Percentiles rank a stretch among this genome's conserved stretches.
These are phyloP conservation scores for Chlorocebus sabaeus DNA, from an alignment of 2,113 vertebrate genomes.

Conservation along the genomic window DNA sequence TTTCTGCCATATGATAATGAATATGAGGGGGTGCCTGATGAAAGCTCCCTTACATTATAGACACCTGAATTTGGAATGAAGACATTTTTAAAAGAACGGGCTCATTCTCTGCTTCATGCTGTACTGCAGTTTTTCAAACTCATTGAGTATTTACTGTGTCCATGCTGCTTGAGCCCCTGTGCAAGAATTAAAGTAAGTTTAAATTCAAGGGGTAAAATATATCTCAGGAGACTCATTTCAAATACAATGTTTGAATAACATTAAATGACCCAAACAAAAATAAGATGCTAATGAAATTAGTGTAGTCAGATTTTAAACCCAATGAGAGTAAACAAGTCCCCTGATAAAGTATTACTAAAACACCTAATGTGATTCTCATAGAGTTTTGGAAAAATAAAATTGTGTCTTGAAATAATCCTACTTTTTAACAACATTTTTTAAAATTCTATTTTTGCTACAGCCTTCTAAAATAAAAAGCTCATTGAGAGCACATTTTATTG, in stretches of 20 bases:
- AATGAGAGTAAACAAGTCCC: conserved; percentile 44
- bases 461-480: background rate
- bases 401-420: background rate
- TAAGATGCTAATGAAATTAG: conserved; percentile 67
- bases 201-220: conserved; percentile 8
- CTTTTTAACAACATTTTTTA: background rate
- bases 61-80: background rate
- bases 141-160: background rate
- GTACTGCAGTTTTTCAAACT: background rate
- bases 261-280: conserved; percentile 52
- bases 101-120: background rate
- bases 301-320: conserved; percentile 45
- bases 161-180: background rate
- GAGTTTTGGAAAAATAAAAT: background rate
- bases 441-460: background rate
- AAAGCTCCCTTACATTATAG: background rate
- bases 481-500: background rate
- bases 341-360: background rate
- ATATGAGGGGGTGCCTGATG: background rate
- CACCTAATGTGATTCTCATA: background rate
- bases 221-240: conserved; percentile 42
- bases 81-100: background rate
- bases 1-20: background rate
- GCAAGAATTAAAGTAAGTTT: conserved; percentile 33
- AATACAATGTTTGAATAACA: conserved; percentile 54